phyloP scores from a whole-genome alignment of 2,113 vertebrate species.

The Petroica traversi region DNA sequence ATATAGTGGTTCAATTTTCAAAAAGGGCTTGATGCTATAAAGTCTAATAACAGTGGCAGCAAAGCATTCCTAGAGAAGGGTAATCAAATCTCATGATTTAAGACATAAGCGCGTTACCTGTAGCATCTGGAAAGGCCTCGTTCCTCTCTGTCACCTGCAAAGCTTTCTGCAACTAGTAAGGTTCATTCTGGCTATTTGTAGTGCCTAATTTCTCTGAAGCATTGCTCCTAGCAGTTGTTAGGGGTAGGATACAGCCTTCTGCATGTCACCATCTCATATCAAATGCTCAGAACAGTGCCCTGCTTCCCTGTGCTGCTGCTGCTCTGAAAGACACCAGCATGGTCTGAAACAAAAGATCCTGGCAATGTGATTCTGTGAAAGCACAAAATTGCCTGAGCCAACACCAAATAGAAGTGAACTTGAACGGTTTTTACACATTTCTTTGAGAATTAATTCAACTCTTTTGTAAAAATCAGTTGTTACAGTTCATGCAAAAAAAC shows the following conservation, averaged over 20 bases:
- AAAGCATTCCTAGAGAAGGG: not conserved
- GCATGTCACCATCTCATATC: not conserved
- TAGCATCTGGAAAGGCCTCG: not conserved
- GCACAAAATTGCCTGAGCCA: not conserved
- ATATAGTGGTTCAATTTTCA: constrained; percentile 20
- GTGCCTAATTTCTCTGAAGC: not conserved
- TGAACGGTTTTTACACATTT: not conserved
- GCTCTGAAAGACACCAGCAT: not conserved
- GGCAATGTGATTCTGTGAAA: not conserved
- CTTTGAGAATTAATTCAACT: not conserved
- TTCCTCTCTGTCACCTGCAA: constrained; percentile 23
- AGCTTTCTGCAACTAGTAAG: not conserved
- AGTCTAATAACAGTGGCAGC: constrained; percentile 17
- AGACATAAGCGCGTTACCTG: not conserved
- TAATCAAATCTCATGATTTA: constrained; percentile 34
- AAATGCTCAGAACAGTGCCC: not conserved
- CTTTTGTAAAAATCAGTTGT: not conserved
- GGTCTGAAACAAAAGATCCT: not conserved
- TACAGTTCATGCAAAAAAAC: not conserved
- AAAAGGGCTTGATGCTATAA: not conserved
- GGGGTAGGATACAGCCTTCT: not conserved
- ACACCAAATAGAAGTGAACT: not conserved
- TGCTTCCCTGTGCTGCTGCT: not conserved
- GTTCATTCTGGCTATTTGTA: not conserved
- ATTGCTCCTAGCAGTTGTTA: not conserved